phyloP scores from a whole-genome alignment of 2,797 vertebrate species.

The Fundulus diaphanus region DNA sequence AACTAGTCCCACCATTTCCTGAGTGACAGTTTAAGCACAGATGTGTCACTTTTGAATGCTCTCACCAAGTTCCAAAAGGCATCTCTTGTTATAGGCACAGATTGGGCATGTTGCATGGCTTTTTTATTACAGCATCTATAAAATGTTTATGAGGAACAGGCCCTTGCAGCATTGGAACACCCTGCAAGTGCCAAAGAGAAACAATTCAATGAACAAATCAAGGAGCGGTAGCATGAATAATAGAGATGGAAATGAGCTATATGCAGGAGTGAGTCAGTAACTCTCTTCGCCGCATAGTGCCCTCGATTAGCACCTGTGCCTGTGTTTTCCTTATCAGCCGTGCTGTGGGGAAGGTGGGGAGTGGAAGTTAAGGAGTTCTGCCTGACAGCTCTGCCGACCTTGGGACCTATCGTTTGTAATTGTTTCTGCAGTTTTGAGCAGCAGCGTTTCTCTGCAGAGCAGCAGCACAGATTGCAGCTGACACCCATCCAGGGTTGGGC shows the following conservation, averaged over 20 bases:
- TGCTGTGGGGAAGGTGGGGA: neutral
- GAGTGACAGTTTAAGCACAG: conserved; percentile 30
- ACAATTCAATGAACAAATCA: conserved; percentile 36
- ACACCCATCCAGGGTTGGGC: conserved; percentile 58
- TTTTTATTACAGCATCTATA: conserved; percentile 38
- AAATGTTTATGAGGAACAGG: conserved; percentile 53
- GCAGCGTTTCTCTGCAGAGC: conserved; percentile 21
- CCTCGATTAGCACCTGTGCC: conserved; percentile 47
- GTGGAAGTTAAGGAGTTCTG: conserved; percentile 34
- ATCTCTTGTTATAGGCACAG: conserved; percentile 38
- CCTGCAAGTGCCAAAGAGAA: conserved; percentile 35
- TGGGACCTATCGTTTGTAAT: conserved; percentile 54
- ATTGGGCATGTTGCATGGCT: conserved; percentile 23
- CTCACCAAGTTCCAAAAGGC: conserved; percentile 31
- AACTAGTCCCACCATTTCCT: conserved; percentile 36
- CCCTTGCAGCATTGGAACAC: conserved; percentile 16
- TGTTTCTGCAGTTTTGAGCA: conserved; percentile 25
- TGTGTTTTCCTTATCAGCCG: conserved; percentile 30
- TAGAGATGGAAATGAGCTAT: conserved; percentile 38
- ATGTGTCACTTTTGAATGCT: conserved; percentile 25
- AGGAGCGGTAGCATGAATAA: conserved; percentile 37
- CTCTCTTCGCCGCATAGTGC: neutral
- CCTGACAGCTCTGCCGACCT: conserved; percentile 68
- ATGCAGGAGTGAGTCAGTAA: conserved; percentile 26
- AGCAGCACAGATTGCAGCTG: conserved; percentile 48